Evolutionary conservation across 2,797 vertebrate species (phyloP).

Genomic region (Uromys caudimaculatus): DNA sequence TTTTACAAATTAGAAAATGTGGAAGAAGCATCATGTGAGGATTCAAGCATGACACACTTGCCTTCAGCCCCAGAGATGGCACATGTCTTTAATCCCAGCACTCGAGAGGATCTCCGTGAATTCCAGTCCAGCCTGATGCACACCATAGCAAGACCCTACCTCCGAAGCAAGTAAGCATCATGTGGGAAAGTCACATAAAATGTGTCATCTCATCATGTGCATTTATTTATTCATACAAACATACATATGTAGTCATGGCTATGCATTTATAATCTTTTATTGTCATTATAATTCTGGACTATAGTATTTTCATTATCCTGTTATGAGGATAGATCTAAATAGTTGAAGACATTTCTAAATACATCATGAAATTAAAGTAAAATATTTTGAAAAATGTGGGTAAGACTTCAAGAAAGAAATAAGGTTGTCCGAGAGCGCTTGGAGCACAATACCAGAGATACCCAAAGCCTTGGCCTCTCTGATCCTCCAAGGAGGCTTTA

Average conservation of each 20-base stretch:
- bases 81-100: neutral
- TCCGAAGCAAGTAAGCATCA: neutral
- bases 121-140: neutral
- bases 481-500: neutral
- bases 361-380: neutral
- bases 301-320: neutral
- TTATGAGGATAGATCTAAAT: neutral
- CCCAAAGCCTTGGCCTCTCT: neutral
- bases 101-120: too few relatives aligned
- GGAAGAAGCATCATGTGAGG: neutral
- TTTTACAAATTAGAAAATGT: neutral
- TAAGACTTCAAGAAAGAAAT: neutral
- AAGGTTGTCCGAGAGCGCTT: neutral
- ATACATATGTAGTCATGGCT: neutral
- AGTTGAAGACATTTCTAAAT: neutral
- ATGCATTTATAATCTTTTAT: neutral
- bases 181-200: neutral
- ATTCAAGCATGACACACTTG: neutral
- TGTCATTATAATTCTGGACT: neutral
- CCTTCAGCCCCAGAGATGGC: neutral
- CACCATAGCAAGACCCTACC: too few relatives aligned
- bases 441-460: neutral
- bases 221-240: neutral
- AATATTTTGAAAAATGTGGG: neutral
- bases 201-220: neutral